Evolutionary conservation across 37 sponge, comb jelly and placozoan genomes (phyloP).

Genomic region (Beroe ovata): DNA sequence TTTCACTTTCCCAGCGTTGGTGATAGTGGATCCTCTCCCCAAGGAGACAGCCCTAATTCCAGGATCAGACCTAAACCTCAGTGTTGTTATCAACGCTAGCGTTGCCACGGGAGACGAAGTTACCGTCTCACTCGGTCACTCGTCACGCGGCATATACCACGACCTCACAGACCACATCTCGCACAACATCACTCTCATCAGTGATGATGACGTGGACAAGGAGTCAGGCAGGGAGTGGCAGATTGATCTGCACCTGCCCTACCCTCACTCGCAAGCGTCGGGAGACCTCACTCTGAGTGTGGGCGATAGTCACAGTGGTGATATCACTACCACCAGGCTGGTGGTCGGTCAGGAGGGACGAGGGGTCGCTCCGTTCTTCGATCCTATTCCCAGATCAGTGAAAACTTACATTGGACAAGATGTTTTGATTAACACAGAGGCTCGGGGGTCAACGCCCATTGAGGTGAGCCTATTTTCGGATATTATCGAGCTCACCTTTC

Average conservation of each 20-base stretch:
- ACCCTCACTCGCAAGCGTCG: not conserved
- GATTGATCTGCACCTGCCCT: not conserved
- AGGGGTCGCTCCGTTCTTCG: slow-evolving; percentile 30
- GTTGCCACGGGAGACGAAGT: slow-evolving; percentile 9
- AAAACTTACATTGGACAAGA: not conserved
- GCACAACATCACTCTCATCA: not conserved
- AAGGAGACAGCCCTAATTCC: not conserved
- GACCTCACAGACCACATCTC: slow-evolving; percentile 17
- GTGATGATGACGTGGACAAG: not conserved
- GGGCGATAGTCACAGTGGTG: not conserved
- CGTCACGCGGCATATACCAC: not conserved
- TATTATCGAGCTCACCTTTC: no score
- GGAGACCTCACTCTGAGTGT: slow-evolving; percentile 15
- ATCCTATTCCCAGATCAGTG: not conserved
- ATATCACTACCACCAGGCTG: not conserved
- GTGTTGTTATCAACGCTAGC: not conserved
- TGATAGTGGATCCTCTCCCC: not conserved
- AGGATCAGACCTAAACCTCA: not conserved
- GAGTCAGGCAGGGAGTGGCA: not conserved
- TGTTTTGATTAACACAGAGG: not conserved
- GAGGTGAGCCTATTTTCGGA: not conserved
- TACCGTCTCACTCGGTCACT: not conserved
- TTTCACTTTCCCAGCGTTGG: slow-evolving; percentile 1
- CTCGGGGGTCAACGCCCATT: not conserved
- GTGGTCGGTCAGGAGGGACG: slow-evolving; percentile 2